These are phyloP conservation scores for Osmoderma eremita DNA, from an alignment of 2,888 invertebrate species.

Conservation along the genomic window DNA sequence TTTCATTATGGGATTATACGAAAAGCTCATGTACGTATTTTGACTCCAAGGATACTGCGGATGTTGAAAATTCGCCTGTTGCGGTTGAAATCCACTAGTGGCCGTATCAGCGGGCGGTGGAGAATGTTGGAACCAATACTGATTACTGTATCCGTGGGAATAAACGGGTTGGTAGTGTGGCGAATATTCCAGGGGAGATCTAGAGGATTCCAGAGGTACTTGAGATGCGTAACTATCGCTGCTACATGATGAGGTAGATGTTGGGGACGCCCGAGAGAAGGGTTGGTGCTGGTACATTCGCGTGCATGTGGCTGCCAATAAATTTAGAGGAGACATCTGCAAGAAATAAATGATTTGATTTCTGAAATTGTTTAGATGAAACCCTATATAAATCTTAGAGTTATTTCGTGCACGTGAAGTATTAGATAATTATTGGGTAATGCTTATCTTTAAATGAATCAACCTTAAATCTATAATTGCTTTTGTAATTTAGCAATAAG, in stretches of 20 bases:
- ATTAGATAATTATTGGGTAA: no score
- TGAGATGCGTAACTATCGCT: conserved; percentile 59
- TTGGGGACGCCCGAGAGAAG: conserved; percentile 57
- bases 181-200: conserved; percentile 59
- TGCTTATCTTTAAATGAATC: no score
- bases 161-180: conserved; percentile 58
- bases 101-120: conserved; percentile 61
- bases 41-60: conserved; percentile 61
- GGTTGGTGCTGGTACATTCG: conserved; percentile 58
- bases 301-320: conserved; percentile 60
- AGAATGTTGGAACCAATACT: conserved; percentile 62
- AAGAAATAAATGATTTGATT: conserved; percentile 47
- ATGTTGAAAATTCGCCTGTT: conserved; percentile 66
- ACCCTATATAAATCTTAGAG: no score
- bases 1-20: conserved; percentile 61
- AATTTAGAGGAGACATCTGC: conserved; percentile 60
- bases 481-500: no score
- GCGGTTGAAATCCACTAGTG: conserved; percentile 62
- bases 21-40: conserved; percentile 64
- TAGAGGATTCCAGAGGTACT: conserved; percentile 56
- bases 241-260: conserved; percentile 59
- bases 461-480: no score
- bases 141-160: conserved; percentile 52
- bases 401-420: no score
- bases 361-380: no score